These are phyloP conservation scores for Heptranchias perlo DNA, from an alignment of 2,113 vertebrate species.

Conservation along the genomic window DNA sequence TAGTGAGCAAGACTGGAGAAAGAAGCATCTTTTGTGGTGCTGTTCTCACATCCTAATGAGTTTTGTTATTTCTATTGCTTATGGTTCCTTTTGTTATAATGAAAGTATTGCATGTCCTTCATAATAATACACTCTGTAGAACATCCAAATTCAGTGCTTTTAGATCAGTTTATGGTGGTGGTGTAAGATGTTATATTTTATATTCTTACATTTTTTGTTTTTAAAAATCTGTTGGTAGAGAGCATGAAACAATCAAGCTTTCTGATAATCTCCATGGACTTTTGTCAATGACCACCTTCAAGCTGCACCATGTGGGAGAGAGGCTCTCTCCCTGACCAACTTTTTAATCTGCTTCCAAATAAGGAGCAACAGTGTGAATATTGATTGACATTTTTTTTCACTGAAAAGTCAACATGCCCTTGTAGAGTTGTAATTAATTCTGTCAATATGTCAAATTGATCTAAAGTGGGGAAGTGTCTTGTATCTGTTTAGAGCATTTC, in stretches of 20 bases:
- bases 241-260: background rate
- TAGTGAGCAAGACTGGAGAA: background rate
- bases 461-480: background rate
- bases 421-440: background rate
- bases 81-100: background rate
- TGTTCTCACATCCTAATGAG: background rate
- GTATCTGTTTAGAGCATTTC: background rate
- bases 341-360: background rate
- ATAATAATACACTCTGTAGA: background rate
- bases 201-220: background rate
- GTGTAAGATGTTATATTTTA: background rate
- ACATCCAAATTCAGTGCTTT: background rate
- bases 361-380: background rate
- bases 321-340: background rate
- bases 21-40: background rate
- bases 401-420: background rate
- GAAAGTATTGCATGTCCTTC: background rate
- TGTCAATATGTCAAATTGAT: background rate
- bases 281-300: background rate
- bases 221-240: background rate
- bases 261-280: background rate
- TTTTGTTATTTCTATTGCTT: background rate
- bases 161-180: background rate
- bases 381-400: background rate
- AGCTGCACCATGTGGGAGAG: background rate